Evolutionary conservation across 2,797 vertebrate species (phyloP), one percentile per base, ranked within the genome.

Genomic region (Epinephelus malabaricus): DNA sequence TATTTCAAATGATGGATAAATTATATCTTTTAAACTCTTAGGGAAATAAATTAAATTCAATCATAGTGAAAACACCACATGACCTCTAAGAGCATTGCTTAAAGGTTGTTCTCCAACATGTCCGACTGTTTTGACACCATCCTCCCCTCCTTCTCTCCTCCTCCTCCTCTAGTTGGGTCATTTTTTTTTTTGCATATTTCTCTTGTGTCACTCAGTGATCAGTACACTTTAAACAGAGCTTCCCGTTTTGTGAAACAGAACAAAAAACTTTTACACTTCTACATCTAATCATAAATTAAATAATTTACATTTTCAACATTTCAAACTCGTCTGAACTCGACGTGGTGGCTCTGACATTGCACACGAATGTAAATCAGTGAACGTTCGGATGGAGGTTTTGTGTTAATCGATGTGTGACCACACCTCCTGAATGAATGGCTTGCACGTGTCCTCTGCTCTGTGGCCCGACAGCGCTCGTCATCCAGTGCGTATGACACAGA

Each of bases 161-260:
- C 60, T 47, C 47, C 25, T 74, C 30, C 23, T 69, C 23, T 5
- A 30, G 8, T 53, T 56, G 62, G 38, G 61, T 65, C 23, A 4
- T 46, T n/a, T 58, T 54, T 67, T 43, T 76, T 85, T 79, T 87
- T 92, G 90, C 88, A 91, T 91, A 92, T 91, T 88, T 88, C 78
- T 88, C 59, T 70, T 19, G 34, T 73, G 49, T 84, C 75, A 51
- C 64, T 81, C 73, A 40, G 59, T n/a, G 40, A 84, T 72, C 69
- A 53, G 60, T 2, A 61, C 34, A 67, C 45, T 83, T 81, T 18
- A 63, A 85, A 69, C 76, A 71, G 60, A 79, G 59, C 53, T 78
- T 76, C 67, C 56, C 3, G 19, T 78, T 76, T 66, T 18, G 13
- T 59, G 15, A 49, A 78, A 78, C 19, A 62, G 1, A 55, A 54